Evolutionary conservation across 2,113 vertebrate species (phyloP).

Genomic region (Ageneiosus marmoratus): DNA sequence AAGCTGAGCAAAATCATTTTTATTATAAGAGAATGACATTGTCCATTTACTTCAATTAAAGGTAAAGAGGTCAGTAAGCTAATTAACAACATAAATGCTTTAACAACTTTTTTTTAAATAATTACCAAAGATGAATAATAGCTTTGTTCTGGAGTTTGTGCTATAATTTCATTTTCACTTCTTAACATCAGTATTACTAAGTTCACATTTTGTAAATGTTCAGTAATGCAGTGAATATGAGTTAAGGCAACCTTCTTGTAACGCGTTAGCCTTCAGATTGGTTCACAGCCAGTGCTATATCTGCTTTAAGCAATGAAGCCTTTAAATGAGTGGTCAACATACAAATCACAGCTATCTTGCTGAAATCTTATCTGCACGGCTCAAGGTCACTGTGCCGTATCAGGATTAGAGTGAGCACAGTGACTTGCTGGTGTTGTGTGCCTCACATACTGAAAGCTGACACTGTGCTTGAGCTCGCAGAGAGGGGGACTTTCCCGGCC

Average conservation of each 20-base stretch:
- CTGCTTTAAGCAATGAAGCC: background rate
- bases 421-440: slow-evolving; percentile 48
- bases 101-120: background rate
- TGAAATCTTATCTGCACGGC: slow-evolving; percentile 19
- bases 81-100: background rate
- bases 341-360: slow-evolving; percentile 4
- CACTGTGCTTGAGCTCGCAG: slow-evolving; percentile 57
- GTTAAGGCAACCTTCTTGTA: background rate
- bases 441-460: slow-evolving; percentile 61
- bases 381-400: slow-evolving; percentile 20
- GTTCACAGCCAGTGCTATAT: background rate
- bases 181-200: background rate
- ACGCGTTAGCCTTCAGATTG: background rate
- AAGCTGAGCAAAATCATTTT: background rate
- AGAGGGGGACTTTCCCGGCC: slow-evolving; percentile 69
- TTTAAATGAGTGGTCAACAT: background rate
- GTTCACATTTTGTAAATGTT: background rate
- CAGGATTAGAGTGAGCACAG: background rate
- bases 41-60: background rate
- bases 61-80: background rate
- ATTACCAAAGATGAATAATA: background rate
- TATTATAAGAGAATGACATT: background rate
- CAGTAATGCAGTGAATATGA: background rate
- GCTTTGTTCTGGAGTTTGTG: background rate
- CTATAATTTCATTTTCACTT: background rate